A percentile compares a stretch with the other conserved stretches of the same genome.
Evolutionary conservation across 2,113 vertebrate genomes (phyloP).

Genomic region (Pseudolaguvia tuberculata): DNA sequence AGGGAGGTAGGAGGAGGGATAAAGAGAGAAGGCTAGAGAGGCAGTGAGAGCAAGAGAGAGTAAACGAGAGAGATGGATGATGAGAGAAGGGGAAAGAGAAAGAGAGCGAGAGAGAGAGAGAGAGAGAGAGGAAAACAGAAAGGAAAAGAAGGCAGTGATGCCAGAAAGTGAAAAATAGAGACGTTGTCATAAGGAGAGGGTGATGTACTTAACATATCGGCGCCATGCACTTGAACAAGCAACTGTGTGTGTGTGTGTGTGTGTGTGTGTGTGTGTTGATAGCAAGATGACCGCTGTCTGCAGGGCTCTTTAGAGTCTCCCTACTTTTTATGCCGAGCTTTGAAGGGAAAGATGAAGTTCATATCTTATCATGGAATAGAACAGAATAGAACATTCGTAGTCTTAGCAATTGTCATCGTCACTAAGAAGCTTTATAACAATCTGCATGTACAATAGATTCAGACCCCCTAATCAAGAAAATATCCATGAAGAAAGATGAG

Average conservation of each 20-base stretch:
- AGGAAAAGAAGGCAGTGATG: conserved; percentile 46
- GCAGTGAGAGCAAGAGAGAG: conserved; percentile 35
- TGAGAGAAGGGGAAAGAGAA: conserved; percentile 48
- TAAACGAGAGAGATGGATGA: too few species aligned
- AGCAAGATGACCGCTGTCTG: conserved; percentile 71
- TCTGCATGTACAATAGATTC: not conserved
- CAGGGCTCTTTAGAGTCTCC: conserved; percentile 67
- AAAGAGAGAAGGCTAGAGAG: conserved; percentile 40
- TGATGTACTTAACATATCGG: conserved; percentile 74
- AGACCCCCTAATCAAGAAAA: not conserved
- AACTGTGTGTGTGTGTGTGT: conserved; percentile 61
- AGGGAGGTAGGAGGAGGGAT: conserved; percentile 50
- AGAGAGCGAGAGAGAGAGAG: conserved; percentile 40
- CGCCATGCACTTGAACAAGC: conserved; percentile 68
- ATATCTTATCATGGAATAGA: conserved; percentile 18
- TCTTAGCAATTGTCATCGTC: not conserved
- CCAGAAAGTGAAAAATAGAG: conserved; percentile 48
- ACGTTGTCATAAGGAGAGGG: conserved; percentile 53
- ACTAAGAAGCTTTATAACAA: not conserved
- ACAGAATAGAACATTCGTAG: not conserved
- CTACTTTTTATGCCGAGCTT: conserved; percentile 62
- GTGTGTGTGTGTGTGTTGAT: conserved; percentile 47
- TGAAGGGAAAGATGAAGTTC: conserved; percentile 66
- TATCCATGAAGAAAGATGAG: not conserved
- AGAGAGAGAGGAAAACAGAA: conserved; percentile 39